Evolutionary conservation across 2,797 vertebrate genomes (phyloP).

Genomic region (Meda fulgida): DNA sequence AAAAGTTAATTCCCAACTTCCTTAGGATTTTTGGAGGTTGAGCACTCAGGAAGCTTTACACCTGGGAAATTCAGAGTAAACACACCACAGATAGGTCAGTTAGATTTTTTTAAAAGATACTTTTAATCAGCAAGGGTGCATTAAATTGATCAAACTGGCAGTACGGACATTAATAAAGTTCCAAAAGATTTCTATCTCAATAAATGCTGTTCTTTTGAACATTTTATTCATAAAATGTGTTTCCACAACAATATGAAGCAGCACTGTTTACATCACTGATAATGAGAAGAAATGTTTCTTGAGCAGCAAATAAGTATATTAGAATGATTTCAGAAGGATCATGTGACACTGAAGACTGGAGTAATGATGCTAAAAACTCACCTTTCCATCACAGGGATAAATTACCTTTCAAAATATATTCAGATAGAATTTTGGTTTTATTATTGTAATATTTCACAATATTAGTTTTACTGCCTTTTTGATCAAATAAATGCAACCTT

Average conservation of each 20-base stretch:
- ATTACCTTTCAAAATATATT: background rate
- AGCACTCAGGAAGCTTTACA: background rate
- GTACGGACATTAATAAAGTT: background rate
- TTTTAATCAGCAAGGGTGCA: background rate
- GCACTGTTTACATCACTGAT: background rate
- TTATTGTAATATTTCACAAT: background rate
- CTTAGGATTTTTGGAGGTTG: background rate
- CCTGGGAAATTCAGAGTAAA: background rate
- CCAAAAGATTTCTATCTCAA: background rate
- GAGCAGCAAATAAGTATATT: background rate
- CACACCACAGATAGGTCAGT: background rate
- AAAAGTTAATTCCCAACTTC: background rate
- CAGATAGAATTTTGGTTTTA: background rate
- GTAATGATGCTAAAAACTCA: background rate
- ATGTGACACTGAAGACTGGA: background rate
- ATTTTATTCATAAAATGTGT: background rate
- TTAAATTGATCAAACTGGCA: background rate
- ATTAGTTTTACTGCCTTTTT: background rate
- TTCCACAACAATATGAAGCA: background rate
- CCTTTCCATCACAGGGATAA: background rate
- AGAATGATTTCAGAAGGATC: background rate
- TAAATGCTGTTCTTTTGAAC: background rate
- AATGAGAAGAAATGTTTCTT: background rate
- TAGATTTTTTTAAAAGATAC: no score
- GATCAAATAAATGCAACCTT: background rate